Evolutionary conservation across 2,113 vertebrate species (phyloP), one percentile per base, ranked within the genome.

Genomic region (Mus spicilegus): DNA sequence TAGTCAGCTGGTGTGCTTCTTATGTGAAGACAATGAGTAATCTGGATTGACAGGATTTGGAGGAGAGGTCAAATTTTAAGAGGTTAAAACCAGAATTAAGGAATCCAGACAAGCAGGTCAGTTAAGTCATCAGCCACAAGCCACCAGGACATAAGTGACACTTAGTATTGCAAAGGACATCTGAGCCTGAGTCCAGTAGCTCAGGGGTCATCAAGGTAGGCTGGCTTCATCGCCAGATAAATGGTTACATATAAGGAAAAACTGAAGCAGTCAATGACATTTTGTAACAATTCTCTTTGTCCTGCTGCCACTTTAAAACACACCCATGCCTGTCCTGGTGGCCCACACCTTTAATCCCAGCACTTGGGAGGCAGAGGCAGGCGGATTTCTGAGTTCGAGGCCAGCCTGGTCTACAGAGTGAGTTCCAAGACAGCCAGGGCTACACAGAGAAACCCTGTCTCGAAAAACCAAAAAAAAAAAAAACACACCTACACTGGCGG

Each of bases 41-140:
- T 89, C 54, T 89, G 22, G 69, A 91, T 28, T 58, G 33, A 46
- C 87, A 94, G 46, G 36, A 96, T 96, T 88, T 88, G 51, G 39
- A 95, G 30, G 6, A 36, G 26, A 24, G 73, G 9, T 63, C 78
- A 67, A 67, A 67, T 30, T 67, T 67, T 69, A 69, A 69, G 65
- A 69, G 30, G 65, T 69, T 69, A 69, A 58, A 28, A 87, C 33
- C 72, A 96, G 67, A 96, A 85, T 42, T 88, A 77, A 95, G 77
- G 65, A 97, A 97, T 95, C 86, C 51, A 93, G 61, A 96, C 2
- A 82, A 16, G 81, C 89, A 95, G 54, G 86, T 96, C 77, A 91
- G 51, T 94, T 90, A 96, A 49, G 3, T 95, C 73, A 92, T n/a
- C 72, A 85, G n/a, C 51, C 49, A 93, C 89, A 65, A 85, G 36